These are phyloP conservation scores for Urocynchramus pylzowi DNA, from an alignment of 2,113 vertebrate genomes.

Conservation along the genomic window DNA sequence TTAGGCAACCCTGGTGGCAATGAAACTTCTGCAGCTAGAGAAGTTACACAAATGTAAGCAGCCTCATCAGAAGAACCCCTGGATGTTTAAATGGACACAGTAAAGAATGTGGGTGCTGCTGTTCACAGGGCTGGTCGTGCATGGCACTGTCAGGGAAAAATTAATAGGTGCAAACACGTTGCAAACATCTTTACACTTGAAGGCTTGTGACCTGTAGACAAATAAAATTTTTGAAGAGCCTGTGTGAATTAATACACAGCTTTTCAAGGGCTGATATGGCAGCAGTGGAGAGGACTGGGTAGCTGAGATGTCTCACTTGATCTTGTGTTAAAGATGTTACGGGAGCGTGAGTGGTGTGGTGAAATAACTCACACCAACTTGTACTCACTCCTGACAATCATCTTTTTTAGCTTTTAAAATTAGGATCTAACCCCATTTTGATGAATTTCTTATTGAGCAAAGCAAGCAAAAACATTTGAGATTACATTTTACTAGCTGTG, in stretches of 20 bases:
- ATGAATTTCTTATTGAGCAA: background rate
- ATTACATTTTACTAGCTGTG: background rate
- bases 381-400: background rate
- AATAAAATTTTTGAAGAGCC: background rate
- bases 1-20: background rate
- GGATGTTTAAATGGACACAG: background rate
- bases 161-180: background rate
- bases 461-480: background rate
- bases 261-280: background rate
- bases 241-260: background rate
- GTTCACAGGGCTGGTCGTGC: accelerated
- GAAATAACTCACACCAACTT: background rate
- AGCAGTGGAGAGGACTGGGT: background rate
- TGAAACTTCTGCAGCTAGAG: background rate
- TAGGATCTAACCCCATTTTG: background rate
- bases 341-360: background rate
- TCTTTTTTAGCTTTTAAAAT: background rate
- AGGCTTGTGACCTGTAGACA: background rate
- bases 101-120: background rate
- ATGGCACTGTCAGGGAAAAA: background rate
- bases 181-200: background rate
- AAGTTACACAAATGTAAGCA: background rate
- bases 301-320: background rate
- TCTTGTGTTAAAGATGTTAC: background rate
- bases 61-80: background rate